Percentiles rank a stretch among this genome's conserved stretches.
Conservation (phyloP, 2,113 vertebrate genomes). For the Oxygymnocypris stewartii region DNA sequence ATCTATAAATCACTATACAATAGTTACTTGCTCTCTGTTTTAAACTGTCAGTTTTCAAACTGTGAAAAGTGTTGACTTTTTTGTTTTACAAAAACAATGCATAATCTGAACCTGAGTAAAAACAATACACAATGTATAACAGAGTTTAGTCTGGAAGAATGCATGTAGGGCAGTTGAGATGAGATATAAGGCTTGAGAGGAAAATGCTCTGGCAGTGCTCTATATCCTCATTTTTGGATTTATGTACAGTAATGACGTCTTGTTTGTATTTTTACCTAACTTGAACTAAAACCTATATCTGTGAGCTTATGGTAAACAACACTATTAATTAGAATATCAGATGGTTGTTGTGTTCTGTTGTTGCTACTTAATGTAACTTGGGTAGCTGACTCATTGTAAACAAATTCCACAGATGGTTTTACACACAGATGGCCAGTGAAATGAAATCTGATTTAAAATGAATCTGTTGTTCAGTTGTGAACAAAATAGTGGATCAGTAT, state of each 20-base stretch:
- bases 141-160: neutral
- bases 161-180: neutral
- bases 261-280: neutral
- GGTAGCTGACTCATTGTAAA: neutral
- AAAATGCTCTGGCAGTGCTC: neutral
- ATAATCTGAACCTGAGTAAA: neutral
- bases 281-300: neutral
- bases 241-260: neutral
- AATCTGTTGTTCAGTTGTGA: neutral
- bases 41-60: neutral
- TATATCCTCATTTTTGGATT: constrained; percentile 33
- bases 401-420: neutral
- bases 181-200: neutral
- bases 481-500: neutral
- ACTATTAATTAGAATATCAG: neutral
- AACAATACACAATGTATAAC: constrained; percentile 66
- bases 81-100: constrained; percentile 5
- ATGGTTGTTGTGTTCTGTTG: neutral
- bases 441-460: neutral
- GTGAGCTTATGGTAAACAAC: neutral
- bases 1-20: neutral
- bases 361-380: neutral
- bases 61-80: neutral
- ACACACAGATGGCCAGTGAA: neutral
- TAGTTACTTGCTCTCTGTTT: constrained; percentile 60